Evolutionary conservation across 2,797 vertebrate species (phyloP), one percentile per base, ranked within the genome.

Genomic region (Sebastes minor): DNA sequence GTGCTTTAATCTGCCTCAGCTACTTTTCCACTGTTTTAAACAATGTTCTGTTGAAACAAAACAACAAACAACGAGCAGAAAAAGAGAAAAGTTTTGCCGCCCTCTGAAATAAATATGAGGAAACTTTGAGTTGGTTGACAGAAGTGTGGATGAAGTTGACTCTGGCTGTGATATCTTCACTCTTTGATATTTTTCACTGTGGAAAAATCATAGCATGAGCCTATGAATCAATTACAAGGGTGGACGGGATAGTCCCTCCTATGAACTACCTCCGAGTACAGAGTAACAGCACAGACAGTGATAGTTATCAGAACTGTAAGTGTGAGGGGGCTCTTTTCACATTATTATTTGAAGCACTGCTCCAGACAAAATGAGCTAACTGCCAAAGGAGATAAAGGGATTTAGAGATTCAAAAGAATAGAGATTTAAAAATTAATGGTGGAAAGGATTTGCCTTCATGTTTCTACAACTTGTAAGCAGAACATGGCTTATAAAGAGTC

Each of bases 1-100:
- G 72, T 0, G 78, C 93, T 95, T 95, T 95, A 95, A 95, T 95
- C 94, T 94, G 92, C 92, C 92, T 94, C 91, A 92, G 91, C 84
- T 92, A 86, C 87, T 95, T 95, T 91, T 87, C 84, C 87, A 78
- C 76, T 64, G 82, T 92, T 93, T 86, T 91, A 89, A 90, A 92
- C 86, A 89, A 87, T 90, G 85, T 84, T 89, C 76, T 55, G 74
- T 78, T 79, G 76, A 87, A 91, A 91, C 81, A 92, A 90, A 93
- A 90, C 91, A 94, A 90, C 88, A 92, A 92, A 91, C 91, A 91
- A 87, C 23, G n/a, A 82, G 72, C 65, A 78, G 63, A 88, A 74
- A 84, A 74, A 70, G 64, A 61, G 49, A 86, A 92, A 92, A 91
- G 82, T 92, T 92, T 86, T n/a, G 30, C 86, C 67, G 67, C 86